Percentiles rank a stretch among this genome's conserved stretches.
These are phyloP conservation scores for Crypturellus tataupa DNA, from an alignment of 2,797 vertebrate species.

Conservation along the genomic window DNA sequence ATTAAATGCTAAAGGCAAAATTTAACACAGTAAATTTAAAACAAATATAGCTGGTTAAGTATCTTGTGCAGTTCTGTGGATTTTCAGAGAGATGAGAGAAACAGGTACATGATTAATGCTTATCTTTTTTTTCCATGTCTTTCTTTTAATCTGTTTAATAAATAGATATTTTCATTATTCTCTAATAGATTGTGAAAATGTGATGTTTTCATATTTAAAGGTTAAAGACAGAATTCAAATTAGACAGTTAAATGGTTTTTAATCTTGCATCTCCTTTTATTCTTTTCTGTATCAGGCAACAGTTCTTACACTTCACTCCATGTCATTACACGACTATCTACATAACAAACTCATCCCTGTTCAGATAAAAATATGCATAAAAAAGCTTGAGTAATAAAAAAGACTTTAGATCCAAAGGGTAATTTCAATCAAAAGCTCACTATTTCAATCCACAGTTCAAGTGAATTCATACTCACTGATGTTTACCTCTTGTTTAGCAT, in stretches of 20 bases:
- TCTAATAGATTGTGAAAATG: neutral
- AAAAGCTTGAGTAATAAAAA: neutral
- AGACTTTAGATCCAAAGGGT: neutral
- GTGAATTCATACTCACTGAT: neutral
- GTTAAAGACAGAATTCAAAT: neutral
- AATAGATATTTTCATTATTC: neutral
- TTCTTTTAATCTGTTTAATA: neutral
- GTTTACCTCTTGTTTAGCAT: neutral
- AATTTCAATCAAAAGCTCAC: neutral
- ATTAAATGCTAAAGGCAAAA: neutral
- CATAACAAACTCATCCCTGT: fast-evolving
- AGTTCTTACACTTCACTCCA: neutral
- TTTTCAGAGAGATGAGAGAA: neutral
- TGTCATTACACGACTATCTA: neutral
- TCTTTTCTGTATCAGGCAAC: too few species aligned
- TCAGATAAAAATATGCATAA: neutral
- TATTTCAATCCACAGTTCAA: neutral
- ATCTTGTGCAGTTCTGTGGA: neutral
- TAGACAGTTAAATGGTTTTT: neutral
- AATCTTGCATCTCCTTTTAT: neutral
- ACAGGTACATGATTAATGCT: neutral
- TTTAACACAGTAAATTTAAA: neutral
- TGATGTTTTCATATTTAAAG: neutral
- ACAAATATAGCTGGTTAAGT: neutral
- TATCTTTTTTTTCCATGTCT: neutral